Base-by-base conservation (phyloP, 2,113 vertebrate species). In the Peromyscus maniculatus region DNA sequence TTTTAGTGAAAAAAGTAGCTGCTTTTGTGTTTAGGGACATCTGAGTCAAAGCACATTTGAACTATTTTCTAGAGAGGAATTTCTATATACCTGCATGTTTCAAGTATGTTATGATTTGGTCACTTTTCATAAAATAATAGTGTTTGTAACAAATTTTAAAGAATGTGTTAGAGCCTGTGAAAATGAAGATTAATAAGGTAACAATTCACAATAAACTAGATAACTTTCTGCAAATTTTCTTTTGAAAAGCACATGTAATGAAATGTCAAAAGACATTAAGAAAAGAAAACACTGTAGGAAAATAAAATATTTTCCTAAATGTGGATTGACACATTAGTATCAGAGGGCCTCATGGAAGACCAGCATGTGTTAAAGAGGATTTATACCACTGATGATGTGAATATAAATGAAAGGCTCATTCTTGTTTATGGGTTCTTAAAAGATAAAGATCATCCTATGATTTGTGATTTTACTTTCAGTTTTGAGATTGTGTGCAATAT, bases 151-250 rank as follows among this genome's bases (percentile, higher is more conserved):
- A 91, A 2, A 13, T 0, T 21, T 89, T n/a, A 88, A 74, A 57
- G 87, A 78, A 33, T 31, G 75, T 17, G 1, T 89, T 83, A 71
- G 1, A 72, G 0, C 91, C 88, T 89, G 12, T 82, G 67, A 87
- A 91, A 96, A 94, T 39, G 66, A 93, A 96, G 33, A 87, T 90
- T 52, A 77, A 96, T 89, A 28, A 96, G 62, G 10, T 72, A 49
- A 72, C 24, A 2, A 13, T 91, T 91, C 83, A 91, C 80, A 43
- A 8, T 16, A 64, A 94, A 87, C 24, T 91, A 26, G 46, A 46
- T 22, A 10, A 87, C 69, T 92, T 89, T 82, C 1, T 78, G 46
- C 43, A 19, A 10, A 87, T 74, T 92, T 89, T 82, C 1, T 78
- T 87, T n/a, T 43, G 5, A 88, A 93, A 97, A 79, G 52, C 72